Evolutionary conservation across 1,140 invertebrate species (phyloP).

Genomic region (Metaphire vulgaris): DNA sequence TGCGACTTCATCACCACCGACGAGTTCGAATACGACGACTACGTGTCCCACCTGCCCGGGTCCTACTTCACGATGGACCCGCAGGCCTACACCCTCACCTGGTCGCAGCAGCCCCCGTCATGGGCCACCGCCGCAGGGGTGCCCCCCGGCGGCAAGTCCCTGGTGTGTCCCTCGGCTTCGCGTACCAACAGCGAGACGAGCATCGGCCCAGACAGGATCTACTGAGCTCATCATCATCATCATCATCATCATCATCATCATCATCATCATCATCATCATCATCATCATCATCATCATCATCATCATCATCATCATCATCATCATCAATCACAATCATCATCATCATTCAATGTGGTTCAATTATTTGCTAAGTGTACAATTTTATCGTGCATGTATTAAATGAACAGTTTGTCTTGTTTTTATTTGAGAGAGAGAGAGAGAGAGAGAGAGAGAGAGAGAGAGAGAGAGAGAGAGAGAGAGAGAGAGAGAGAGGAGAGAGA

Average conservation of each 20-base stretch:
- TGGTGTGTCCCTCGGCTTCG: neutral
- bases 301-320: no score
- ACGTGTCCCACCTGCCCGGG: constrained; percentile 26
- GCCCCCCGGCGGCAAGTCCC: no score
- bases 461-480: no score
- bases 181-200: neutral
- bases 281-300: no score
- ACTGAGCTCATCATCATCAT: neutral
- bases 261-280: neutral
- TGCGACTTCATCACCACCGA: neutral
- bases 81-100: constrained; percentile 30
- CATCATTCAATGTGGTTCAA: no score
- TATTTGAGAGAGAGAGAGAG: no score
- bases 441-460: no score
- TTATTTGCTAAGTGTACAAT: no score
- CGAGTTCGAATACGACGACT: constrained; percentile 32
- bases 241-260: neutral
- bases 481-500: no score
- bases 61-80: constrained; percentile 32
- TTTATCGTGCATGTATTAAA: no score
- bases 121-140: neutral
- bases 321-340: no score
- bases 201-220: neutral
- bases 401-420: no score
- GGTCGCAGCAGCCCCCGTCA: constrained; percentile 11